These are phyloP conservation scores for Paradoxurus hermaphroditus DNA, from an alignment of 2,113 vertebrate genomes.

Conservation along the genomic window DNA sequence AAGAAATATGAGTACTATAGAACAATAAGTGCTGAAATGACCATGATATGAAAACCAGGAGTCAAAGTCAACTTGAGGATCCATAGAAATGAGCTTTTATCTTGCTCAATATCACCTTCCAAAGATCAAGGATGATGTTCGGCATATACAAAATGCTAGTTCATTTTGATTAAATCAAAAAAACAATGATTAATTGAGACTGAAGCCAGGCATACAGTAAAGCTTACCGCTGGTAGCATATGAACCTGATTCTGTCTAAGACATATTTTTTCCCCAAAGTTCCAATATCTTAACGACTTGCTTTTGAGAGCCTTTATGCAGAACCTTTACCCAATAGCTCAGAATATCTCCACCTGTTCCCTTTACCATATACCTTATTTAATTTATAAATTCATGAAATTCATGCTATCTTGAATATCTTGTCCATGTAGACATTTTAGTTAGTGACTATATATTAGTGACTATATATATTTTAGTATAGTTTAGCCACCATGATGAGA, in stretches of 20 bases:
- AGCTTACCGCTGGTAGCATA: background rate
- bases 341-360: background rate
- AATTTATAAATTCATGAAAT: background rate
- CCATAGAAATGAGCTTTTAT: background rate
- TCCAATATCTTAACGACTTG: background rate
- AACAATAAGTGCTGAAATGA: background rate
- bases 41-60: background rate
- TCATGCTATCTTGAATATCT: background rate
- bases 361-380: background rate
- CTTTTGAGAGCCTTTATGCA: background rate
- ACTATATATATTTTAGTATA: background rate
- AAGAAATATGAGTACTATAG: background rate
- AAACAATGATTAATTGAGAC: background rate
- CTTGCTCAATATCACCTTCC: background rate
- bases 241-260: background rate
- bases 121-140: background rate
- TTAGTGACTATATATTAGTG: no score
- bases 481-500: background rate
- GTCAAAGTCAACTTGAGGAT: background rate
- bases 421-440: background rate
- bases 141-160: background rate
- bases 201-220: background rate
- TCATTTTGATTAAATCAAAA: background rate
- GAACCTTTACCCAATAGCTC: background rate
- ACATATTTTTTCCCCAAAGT: background rate